These are phyloP conservation scores for Meriones psammophilus DNA, from an alignment of 2,797 vertebrate species.

Conservation along the genomic window DNA sequence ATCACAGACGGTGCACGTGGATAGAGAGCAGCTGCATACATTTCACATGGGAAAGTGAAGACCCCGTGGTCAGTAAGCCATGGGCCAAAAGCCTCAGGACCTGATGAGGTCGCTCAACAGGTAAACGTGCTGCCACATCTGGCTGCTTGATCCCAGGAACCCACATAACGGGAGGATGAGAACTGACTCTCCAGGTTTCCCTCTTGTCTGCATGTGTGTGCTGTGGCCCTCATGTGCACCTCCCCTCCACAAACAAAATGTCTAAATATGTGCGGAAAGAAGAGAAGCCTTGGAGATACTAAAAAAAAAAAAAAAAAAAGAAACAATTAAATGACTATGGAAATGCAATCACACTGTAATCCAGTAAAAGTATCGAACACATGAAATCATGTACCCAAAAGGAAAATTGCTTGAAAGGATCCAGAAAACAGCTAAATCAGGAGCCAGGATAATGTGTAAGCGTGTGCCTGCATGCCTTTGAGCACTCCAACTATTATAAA, in stretches of 20 bases:
- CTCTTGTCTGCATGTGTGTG: background rate
- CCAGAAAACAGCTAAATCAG: background rate
- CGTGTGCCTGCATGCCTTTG: background rate
- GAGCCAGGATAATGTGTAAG: background rate
- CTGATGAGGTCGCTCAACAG: too few species aligned
- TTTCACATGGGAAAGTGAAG: background rate
- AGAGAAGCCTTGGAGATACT: background rate
- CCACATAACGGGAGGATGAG: background rate
- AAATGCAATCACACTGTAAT: background rate
- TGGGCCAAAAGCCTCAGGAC: background rate
- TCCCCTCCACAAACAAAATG: background rate
- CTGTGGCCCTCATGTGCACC: background rate
- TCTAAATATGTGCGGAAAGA: background rate
- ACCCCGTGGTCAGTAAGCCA: background rate
- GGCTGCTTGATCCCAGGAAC: too few species aligned
- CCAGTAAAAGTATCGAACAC: background rate
- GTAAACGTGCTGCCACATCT: background rate
- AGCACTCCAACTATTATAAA: background rate
- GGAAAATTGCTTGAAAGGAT: background rate
- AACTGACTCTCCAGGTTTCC: background rate
- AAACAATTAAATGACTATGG: background rate
- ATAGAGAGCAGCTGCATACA: background rate
- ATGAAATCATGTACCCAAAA: background rate
- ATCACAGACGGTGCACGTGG: background rate
- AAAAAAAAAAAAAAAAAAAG: background rate